Evolutionary conservation across 1,140 invertebrate genomes (phyloP).

Genomic region (Drosophila nannoptera): DNA sequence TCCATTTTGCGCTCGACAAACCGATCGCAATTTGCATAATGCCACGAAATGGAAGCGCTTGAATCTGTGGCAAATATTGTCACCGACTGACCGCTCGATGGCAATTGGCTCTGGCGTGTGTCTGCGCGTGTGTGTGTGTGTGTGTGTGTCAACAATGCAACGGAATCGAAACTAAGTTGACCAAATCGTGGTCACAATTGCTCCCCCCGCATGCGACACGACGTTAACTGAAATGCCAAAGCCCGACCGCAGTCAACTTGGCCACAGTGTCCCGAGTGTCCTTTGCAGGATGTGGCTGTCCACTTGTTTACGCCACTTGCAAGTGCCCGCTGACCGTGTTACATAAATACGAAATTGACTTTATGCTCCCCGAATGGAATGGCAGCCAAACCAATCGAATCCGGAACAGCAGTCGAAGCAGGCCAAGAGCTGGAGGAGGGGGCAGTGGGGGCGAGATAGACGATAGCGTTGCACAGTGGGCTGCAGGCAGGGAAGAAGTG

Average conservation of each 20-base stretch:
- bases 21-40: slow-evolving; percentile 14
- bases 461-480: too few species aligned
- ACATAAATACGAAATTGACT: slow-evolving; percentile 75
- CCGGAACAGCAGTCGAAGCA: slow-evolving; percentile 1
- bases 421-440: too few species aligned
- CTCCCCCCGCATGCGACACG: slow-evolving; percentile 47
- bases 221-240: slow-evolving; percentile 65
- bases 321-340: slow-evolving; percentile 68
- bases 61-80: slow-evolving; percentile 11
- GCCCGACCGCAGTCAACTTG: slow-evolving; percentile 65
- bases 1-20: slow-evolving; percentile 2
- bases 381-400: slow-evolving; percentile 60
- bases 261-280: slow-evolving; percentile 39
- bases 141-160: slow-evolving; percentile 21
- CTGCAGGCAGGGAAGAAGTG: too few species aligned
- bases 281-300: slow-evolving; percentile 51
- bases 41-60: slow-evolving; percentile 1
- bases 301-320: slow-evolving; percentile 67
- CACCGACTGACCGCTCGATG: slow-evolving; percentile 2
- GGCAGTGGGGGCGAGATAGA: too few species aligned
- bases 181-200: slow-evolving; percentile 58
- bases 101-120: slow-evolving; percentile 11
- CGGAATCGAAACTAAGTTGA: slow-evolving; percentile 66
- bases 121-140: background rate
- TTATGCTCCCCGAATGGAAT: slow-evolving; percentile 50